A percentile compares a stretch with the other conserved stretches of the same genome.
Evolutionary conservation across 2,797 vertebrate species (phyloP).

Genomic region (Enteromius fasciolatus): DNA sequence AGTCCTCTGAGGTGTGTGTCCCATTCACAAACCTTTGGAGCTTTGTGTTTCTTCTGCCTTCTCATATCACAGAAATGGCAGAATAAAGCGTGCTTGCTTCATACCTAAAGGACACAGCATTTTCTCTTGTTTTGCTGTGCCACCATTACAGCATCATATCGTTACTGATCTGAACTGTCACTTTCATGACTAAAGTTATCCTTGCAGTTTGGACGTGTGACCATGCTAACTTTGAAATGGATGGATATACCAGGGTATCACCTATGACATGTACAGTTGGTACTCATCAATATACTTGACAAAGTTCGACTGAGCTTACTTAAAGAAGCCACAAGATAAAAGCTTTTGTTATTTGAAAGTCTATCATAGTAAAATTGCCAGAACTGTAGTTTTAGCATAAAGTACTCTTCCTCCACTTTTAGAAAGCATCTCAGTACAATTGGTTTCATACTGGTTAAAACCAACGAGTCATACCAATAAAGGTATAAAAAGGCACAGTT

Average conservation of each 20-base stretch:
- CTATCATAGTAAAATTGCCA: conserved; percentile 85
- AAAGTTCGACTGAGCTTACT: conserved; percentile 84
- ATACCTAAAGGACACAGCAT: conserved; percentile 30
- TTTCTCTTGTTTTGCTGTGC: conserved; percentile 31
- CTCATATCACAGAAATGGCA: conserved; percentile 57
- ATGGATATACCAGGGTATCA: conserved; percentile 58
- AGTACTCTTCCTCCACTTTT: conserved; percentile 79
- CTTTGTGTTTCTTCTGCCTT: conserved; percentile 27
- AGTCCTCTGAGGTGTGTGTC: conserved; percentile 81
- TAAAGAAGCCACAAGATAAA: conserved; percentile 86
- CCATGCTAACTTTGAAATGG: conserved; percentile 71
- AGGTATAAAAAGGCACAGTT: conserved; percentile 99
- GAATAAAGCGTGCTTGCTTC: conserved; percentile 59
- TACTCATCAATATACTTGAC: conserved; percentile 66
- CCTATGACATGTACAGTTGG: conserved; percentile 62
- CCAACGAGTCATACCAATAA: conserved; percentile 87
- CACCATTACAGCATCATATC: conserved; percentile 24
- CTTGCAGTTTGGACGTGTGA: conserved; percentile 66
- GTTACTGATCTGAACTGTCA: conserved; percentile 16
- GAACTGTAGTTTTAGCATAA: conserved; percentile 70
- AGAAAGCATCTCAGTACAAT: conserved; percentile 83
- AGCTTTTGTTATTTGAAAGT: conserved; percentile 65
- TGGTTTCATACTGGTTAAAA: conserved; percentile 83
- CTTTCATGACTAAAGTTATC: conserved; percentile 61
- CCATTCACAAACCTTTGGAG: conserved; percentile 59